Evolutionary conservation across 2,797 vertebrate genomes (phyloP).

Genomic region (Taenioides sp.): DNA sequence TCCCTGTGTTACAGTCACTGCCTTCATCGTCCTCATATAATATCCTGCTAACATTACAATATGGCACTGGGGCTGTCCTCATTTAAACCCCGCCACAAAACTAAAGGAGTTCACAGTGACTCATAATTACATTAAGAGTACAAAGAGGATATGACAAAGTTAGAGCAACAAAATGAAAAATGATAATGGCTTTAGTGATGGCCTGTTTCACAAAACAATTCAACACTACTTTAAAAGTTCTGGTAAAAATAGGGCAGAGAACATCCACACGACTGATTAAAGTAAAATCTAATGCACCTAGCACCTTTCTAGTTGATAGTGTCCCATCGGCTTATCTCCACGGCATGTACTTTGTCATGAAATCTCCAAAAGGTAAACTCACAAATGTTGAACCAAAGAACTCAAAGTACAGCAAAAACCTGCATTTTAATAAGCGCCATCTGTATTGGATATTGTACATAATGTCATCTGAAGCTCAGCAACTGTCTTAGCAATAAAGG

Average conservation of each 20-base stretch:
- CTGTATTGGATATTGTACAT: no score
- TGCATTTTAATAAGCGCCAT: no score
- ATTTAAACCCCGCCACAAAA: constrained; percentile 55
- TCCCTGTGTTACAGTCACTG: constrained; percentile 51
- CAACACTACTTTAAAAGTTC: not conserved
- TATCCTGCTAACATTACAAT: constrained; percentile 64
- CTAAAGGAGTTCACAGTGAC: constrained; percentile 15
- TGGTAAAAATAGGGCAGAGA: not conserved
- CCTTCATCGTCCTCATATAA: constrained; percentile 59
- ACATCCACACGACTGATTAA: no score
- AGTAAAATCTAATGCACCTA: no score
- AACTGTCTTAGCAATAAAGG: no score
- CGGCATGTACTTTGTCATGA: no score
- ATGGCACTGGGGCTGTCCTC: constrained; percentile 64
- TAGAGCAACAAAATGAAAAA: not conserved
- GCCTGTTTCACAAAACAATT: not conserved
- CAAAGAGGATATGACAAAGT: constrained; percentile 44
- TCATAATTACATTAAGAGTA: constrained; percentile 62
- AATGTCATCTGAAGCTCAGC: no score
- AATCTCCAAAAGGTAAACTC: no score
- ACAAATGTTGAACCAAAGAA: no score
- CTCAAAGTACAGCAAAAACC: no score
- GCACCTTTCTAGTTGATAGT: no score
- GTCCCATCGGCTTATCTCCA: no score
- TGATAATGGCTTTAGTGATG: not conserved